Percentiles rank a stretch among this genome's conserved stretches.
These are phyloP conservation scores for Papilio helenus DNA, from an alignment of 1,140 invertebrate species.

Conservation along the genomic window DNA sequence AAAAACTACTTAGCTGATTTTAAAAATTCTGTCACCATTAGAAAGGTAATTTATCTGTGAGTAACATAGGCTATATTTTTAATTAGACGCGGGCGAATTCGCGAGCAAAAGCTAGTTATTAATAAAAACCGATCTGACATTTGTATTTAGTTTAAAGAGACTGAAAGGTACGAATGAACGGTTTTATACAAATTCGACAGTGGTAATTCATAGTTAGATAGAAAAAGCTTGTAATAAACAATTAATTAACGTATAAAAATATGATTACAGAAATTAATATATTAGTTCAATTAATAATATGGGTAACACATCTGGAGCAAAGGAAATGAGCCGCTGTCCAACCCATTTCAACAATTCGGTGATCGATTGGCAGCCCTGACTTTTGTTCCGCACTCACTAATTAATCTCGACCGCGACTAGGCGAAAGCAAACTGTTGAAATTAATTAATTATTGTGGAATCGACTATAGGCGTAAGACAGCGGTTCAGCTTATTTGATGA, in stretches of 20 bases:
- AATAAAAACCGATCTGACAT: too few relatives aligned
- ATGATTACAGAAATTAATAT: constrained; percentile 30
- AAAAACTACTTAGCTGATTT: too few relatives aligned
- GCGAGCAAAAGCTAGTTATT: too few relatives aligned
- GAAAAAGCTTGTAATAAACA: background rate
- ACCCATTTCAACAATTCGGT: constrained; percentile 58
- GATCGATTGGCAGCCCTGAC: constrained; percentile 69
- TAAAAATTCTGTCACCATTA: too few relatives aligned
- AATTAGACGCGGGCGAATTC: too few relatives aligned
- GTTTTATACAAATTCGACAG: too few relatives aligned
- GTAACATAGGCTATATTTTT: too few relatives aligned
- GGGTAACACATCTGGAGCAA: constrained; percentile 30
- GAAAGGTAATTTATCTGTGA: too few relatives aligned
- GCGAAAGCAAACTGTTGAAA: constrained; percentile 41
- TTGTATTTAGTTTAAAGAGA: too few relatives aligned
- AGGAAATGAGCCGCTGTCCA: constrained; percentile 59
- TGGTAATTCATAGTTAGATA: background rate
- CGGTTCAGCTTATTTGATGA: constrained; percentile 5
- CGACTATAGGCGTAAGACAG: background rate
- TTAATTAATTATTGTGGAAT: constrained; percentile 45
- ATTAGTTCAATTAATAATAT: constrained; percentile 28
- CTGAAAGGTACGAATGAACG: too few relatives aligned
- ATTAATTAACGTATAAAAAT: background rate
- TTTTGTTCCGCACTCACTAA: constrained; percentile 68
- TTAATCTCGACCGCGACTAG: constrained; percentile 65